Evolutionary conservation across 2,888 invertebrate species (phyloP), one percentile per base, ranked within the genome.

Genomic region (Melanostoma scalare): DNA sequence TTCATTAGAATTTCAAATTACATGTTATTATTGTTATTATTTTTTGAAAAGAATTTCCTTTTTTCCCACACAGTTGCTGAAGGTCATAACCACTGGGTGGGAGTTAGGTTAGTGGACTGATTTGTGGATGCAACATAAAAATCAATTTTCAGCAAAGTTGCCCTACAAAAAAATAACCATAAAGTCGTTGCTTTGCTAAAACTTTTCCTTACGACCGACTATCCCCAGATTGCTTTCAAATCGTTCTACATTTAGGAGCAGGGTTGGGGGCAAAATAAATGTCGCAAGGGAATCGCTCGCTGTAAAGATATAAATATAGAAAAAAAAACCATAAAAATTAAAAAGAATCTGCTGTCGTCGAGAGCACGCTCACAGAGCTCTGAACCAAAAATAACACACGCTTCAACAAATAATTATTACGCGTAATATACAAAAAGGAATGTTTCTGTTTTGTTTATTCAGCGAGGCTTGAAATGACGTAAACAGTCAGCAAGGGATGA

Each of bases 1-100:
- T 79, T 79, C 79, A 84, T 84, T 75, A 75, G 79, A 84, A 84
- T 79, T 84, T 79, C 69, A 84, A 79, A 84, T 84, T 75, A 67
- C 63, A 63, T 20, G 20, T 72, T 56, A 53, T 65, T 65, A 55
- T 74, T 74, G 10, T 44, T 42, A 6, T 65, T 58, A 8, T 38
- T 30, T 31, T 31, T 6, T 42, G 20, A 20, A 20, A 20, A 20
- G 20, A 20, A 20, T 56, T 56, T 67, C 40, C 52, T 58, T 82
- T 69, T 65, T 60, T 20, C 20, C 20, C 20, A 20, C 20, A 20
- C 72, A 78, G 72, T 78, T 65, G 52, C 31, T 46, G 58, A 77
- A 72, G 78, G 65, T 67, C 76, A 71, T 46, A 60, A 36, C 30
- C 63, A 35, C 9, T 3, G n/a, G 53, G 38, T 61, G 56, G 35